Evolutionary conservation across 2,113 vertebrate genomes (phyloP).

Genomic region (Tringa solitaria): DNA sequence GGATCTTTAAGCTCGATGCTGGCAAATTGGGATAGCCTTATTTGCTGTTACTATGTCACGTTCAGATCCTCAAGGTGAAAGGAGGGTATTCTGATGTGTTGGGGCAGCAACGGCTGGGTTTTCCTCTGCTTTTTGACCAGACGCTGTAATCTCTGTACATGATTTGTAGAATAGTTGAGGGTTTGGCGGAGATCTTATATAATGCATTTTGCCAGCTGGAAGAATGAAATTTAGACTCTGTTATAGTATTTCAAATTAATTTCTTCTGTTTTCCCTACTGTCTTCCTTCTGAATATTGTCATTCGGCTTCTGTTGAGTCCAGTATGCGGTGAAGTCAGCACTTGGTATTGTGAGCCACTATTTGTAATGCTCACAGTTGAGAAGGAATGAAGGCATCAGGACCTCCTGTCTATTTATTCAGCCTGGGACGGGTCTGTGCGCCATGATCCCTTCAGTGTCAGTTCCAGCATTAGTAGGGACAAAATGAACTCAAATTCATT

Average conservation of each 20-base stretch:
- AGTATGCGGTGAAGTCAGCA: accelerated
- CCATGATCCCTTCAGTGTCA: neutral
- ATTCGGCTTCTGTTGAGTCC: neutral
- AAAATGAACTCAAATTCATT: neutral
- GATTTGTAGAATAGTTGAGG: neutral
- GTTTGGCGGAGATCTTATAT: neutral
- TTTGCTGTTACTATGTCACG: neutral
- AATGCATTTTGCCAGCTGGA: neutral
- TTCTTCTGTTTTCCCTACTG: neutral
- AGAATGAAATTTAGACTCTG: neutral
- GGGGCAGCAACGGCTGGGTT: neutral
- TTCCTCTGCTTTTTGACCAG: neutral
- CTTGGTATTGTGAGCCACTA: neutral
- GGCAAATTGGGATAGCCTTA: neutral
- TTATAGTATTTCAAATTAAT: neutral
- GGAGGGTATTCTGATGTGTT: neutral
- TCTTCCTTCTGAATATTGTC: neutral
- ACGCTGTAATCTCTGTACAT: neutral
- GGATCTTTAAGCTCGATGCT: neutral
- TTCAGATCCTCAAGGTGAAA: neutral
- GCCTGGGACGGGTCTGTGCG: neutral
- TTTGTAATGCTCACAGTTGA: neutral
- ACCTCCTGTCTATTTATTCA: neutral
- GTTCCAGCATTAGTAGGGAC: neutral
- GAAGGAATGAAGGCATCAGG: neutral